phyloP scores from a whole-genome alignment of 2,888 invertebrate genomes.

The Platypus cylindrus region DNA sequence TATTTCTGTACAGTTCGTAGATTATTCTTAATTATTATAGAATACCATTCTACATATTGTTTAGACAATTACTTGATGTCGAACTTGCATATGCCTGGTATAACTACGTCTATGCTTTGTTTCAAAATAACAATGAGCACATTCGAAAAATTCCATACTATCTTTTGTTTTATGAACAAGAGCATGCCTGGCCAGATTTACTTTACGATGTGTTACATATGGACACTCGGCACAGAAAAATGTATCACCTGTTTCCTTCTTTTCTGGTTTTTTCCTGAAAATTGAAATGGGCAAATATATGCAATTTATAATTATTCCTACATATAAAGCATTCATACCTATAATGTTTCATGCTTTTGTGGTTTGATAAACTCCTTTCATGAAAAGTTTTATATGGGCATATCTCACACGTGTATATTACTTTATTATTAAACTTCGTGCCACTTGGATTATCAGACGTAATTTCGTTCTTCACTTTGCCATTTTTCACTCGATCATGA shows the following conservation, averaged over 20 bases:
- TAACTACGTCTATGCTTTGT: conserved; percentile 15
- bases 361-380: conserved; percentile 11
- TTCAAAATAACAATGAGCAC: conserved; percentile 14
- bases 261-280: conserved; percentile 1
- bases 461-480: background rate
- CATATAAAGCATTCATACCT: conserved; percentile 5
- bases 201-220: conserved; percentile 12
- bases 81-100: conserved; percentile 11
- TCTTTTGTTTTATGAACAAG: conserved; percentile 12
- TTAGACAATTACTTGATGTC: conserved; percentile 10
- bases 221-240: conserved; percentile 12
- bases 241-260: conserved; percentile 2
- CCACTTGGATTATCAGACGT: too few species aligned
- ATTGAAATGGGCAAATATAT: too few species aligned
- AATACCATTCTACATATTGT: too few species aligned
- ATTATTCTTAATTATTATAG: too few species aligned
- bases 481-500: background rate
- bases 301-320: too few species aligned
- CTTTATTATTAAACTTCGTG: conserved; percentile 1
- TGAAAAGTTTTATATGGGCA: conserved; percentile 8
- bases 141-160: conserved; percentile 12
- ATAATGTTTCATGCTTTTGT: conserved; percentile 10
- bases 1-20: too few species aligned
- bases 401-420: conserved; percentile 6
- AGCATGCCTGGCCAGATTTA: conserved; percentile 11